Base-by-base conservation (phyloP, 2,113 vertebrate species). In the Galemys pyrenaicus region DNA sequence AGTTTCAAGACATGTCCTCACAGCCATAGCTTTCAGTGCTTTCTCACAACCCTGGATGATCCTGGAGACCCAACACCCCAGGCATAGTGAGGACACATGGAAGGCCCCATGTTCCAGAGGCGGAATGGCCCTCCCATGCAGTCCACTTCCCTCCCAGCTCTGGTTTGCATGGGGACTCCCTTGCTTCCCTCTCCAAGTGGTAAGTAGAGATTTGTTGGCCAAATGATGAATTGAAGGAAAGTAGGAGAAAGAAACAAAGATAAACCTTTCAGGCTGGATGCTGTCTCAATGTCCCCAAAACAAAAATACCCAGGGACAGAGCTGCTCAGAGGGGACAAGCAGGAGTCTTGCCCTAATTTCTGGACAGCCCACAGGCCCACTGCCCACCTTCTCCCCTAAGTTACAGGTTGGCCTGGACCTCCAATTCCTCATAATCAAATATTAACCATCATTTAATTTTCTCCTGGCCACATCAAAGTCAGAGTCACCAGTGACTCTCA, bases 311-410 rank as follows among this genome's bases (percentile, higher is more conserved):
- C 11, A 32, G 17, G 46, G 46, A 49, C 9, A 30, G 16, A 32
- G 28, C 5, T 39, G 24, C 46, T 19, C 19, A 11, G 10, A 32
- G 16, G 11, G 11, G 35, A 30, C 0, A 11, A 4, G 20, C 0
- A 6, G 41, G 51, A 35, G 32, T 19, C 39, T 32, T 8, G 0
- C 0, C 5, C 44, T 62, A 0, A 2, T 24, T 20, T 62, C 20
- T 49, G 20, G 79, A 56, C 2, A 2, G 44, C n/a, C 8, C 20
- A 54, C 16, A 32, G 37, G 26, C 17, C 58, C 46, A 35, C 35
- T 10, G 5, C 9, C 32, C 9, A 35, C 28, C 16, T 26, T 54
- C 5, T 32, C 5, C 30, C 32, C 12, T 15, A 5, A 28, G 11
- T 11, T 37, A 12, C 73, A 64, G 75, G 17, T 35, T 80, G 49